Conservation (phyloP, 1,140 invertebrate species). For the Papilio xuthus region DNA sequence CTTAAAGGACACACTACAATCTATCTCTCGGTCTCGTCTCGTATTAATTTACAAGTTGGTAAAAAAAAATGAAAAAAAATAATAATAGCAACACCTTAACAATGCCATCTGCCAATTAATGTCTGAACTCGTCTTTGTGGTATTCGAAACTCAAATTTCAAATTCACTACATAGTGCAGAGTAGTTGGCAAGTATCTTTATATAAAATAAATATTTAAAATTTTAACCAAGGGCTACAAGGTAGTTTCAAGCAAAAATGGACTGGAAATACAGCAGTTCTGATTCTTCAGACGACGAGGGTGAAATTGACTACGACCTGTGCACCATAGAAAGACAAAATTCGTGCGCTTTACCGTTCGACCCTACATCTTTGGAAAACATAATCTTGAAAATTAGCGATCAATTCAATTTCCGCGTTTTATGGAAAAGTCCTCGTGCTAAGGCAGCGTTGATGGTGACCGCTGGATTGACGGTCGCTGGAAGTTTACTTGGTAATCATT, state of each 20-base stretch:
- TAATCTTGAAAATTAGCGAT: slow-evolving; percentile 65
- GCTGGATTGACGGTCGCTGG: slow-evolving; percentile 66
- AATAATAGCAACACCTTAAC: not conserved
- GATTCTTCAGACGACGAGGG: slow-evolving; percentile 46
- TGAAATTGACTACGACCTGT: slow-evolving; percentile 50
- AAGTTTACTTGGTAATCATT: slow-evolving; percentile 64
- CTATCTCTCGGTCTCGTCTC: too few relatives aligned
- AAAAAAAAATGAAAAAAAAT: too few relatives aligned
- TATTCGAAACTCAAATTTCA: not conserved
- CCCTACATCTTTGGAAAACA: slow-evolving; percentile 58
- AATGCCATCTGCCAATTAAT: too few relatives aligned
- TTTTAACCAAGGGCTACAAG: not conserved
- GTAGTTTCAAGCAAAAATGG: slow-evolving; percentile 38
- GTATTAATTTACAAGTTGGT: too few relatives aligned
- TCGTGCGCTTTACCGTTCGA: slow-evolving; percentile 60
- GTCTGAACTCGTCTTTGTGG: too few relatives aligned
- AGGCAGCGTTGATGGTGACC: slow-evolving; percentile 60
- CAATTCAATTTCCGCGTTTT: slow-evolving; percentile 68
- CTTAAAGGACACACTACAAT: too few relatives aligned
- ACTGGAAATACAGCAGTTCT: slow-evolving; percentile 47
- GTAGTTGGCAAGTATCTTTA: not conserved
- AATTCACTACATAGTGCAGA: not conserved
- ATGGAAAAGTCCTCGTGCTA: slow-evolving; percentile 54
- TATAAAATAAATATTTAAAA: slow-evolving; percentile 3
- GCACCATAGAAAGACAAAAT: slow-evolving; percentile 44